Conservation (phyloP, 2,797 vertebrate genomes). For the Lepus townsendii region DNA sequence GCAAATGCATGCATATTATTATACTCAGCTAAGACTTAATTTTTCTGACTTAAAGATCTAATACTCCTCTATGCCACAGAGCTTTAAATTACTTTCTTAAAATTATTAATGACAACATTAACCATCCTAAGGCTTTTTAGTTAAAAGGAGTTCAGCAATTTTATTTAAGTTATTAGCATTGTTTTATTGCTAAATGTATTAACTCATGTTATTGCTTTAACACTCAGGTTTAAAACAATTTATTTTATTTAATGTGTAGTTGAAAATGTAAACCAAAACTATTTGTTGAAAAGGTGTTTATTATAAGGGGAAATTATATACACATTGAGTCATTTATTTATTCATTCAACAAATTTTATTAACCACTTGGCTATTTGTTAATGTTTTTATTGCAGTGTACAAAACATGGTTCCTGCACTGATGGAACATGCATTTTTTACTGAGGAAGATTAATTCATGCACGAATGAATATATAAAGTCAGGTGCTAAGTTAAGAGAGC, state of each 20-base stretch:
- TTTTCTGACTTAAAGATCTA: constrained; percentile 68
- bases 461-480: background rate
- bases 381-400: constrained; percentile 53
- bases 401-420: background rate
- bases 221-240: constrained; percentile 47
- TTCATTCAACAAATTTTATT: constrained; percentile 60
- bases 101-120: constrained; percentile 68
- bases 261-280: constrained; percentile 61
- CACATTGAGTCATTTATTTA: background rate
- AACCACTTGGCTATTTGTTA: constrained; percentile 32
- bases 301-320: background rate
- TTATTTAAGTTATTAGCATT: constrained; percentile 61
- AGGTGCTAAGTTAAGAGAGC: background rate
- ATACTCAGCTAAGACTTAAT: constrained; percentile 2
- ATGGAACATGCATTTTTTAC: background rate
- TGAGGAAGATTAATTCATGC: background rate
- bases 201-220: constrained; percentile 67
- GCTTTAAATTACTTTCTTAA: constrained; percentile 62
- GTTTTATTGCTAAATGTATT: constrained; percentile 60
- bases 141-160: constrained; percentile 67
- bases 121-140: constrained; percentile 42
- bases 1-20: background rate
- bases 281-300: background rate
- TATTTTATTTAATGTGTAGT: constrained; percentile 54
- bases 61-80: background rate